Conservation (phyloP, 2,113 vertebrate genomes). For the Sinocyclocheilus anshuiensis region DNA sequence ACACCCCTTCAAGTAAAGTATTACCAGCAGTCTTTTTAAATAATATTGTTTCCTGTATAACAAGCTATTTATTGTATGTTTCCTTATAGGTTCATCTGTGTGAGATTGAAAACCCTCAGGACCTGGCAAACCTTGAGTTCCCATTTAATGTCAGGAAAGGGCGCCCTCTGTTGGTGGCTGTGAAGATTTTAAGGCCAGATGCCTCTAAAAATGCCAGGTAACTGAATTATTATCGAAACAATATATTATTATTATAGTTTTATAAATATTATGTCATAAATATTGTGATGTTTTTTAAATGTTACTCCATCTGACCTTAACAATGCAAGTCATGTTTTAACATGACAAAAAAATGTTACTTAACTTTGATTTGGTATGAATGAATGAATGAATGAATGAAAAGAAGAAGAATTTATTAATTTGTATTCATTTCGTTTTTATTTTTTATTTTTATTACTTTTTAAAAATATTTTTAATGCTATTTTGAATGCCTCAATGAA, state of each 20-base stretch:
- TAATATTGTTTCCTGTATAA: not conserved
- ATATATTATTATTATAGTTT: not conserved
- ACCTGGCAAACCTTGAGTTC: constrained; percentile 83
- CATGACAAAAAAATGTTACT: not conserved
- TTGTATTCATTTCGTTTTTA: no score
- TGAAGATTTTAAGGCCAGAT: constrained; percentile 89
- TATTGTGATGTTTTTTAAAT: not conserved
- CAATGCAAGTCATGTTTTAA: not conserved
- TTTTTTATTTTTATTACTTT: no score
- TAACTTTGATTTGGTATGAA: not conserved
- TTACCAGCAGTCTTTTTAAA: no score
- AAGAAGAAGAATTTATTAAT: no score
- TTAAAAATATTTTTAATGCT: no score
- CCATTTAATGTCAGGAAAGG: constrained; percentile 87
- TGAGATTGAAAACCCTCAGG: constrained; percentile 88
- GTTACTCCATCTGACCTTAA: not conserved
- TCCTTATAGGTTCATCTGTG: constrained; percentile 86
- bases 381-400: no score
- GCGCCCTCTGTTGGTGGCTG: constrained; percentile 87
- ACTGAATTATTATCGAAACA: constrained; percentile 16
- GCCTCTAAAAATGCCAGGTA: constrained; percentile 93
- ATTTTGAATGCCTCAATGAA: not conserved
- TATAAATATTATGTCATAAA: not conserved
- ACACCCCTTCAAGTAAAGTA: no score
- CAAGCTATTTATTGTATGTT: not conserved